Evolutionary conservation across 2,888 invertebrate genomes (phyloP), one percentile per base, ranked within the genome.

Genomic region (Alitta virens): DNA sequence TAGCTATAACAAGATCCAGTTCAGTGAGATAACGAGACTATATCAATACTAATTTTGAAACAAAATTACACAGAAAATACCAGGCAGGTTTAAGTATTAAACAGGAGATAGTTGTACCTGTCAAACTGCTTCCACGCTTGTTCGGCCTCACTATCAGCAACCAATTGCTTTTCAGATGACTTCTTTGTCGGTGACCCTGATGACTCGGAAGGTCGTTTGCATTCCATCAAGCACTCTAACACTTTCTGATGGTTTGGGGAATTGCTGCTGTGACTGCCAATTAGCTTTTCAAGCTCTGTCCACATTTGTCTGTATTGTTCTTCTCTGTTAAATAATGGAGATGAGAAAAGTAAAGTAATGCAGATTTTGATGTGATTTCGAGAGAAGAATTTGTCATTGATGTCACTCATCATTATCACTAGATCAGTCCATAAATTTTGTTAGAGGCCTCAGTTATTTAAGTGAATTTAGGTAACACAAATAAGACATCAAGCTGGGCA

Each of bases 251-350:
- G 96, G 69, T 88, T 88, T 2, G 89, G 85, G 0, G 93, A 90
- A 58, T 89, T 89, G 26, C 69, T 71, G 0, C 90, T 86, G 78
- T 91, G 90, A 26, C 88, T 87, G 60, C 91, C 88, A 0, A 96
- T 84, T 42, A 94, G 85, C 14, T 88, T 88, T 79, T 96, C 96
- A 54, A 96, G 81, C 79, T 97, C 96, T 33, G 87, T 86, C 91
- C 95, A 97, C 79, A 96, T 87, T 65, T 91, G 86, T 52, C 91
- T 88, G 84, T 96, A 96, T 74, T 94, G 93, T 75, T 96, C 95
- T 72, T 95, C 94, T 67, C 85, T 84, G 71, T 23, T 25, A 46
- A 21, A 46, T 49, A 21, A 16, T 43, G 46, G 7, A 21, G 3
- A 5, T 46, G 3, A 21, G 9, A 46, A 18, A 18, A 9, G 3